Evolutionary conservation across 2,888 invertebrate genomes (phyloP).

Genomic region (Hanleya hanleyi): DNA sequence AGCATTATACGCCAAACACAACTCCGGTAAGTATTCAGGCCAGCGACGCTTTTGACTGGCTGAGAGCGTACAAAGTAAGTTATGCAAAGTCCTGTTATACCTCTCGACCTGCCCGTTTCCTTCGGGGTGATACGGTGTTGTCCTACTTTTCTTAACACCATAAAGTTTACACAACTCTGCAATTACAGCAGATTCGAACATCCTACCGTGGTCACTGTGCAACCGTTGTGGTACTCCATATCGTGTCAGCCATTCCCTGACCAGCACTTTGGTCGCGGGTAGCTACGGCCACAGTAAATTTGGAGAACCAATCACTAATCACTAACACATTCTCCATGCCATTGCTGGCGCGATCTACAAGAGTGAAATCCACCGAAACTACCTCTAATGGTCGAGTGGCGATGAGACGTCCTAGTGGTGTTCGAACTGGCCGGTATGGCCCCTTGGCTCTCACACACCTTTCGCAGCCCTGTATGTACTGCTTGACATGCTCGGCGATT

Average conservation of each 20-base stretch:
- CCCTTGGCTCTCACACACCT: background rate
- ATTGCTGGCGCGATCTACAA: background rate
- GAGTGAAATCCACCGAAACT: conserved; percentile 6
- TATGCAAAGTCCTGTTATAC: conserved; percentile 27
- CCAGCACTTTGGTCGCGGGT: conserved; percentile 26
- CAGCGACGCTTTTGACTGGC: conserved; percentile 19
- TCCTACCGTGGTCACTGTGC: conserved; percentile 27
- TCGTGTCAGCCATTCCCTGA: conserved; percentile 19
- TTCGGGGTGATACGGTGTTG: conserved; percentile 26
- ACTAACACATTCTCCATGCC: conserved; percentile 1
- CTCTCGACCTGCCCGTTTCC: conserved; percentile 27
- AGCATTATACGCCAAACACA: conserved; percentile 16
- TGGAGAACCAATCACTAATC: background rate
- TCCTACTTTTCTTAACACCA: conserved; percentile 14
- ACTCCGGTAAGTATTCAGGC: conserved; percentile 23
- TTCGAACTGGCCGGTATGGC: background rate
- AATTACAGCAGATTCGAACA: conserved; percentile 11
- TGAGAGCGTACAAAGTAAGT: conserved; percentile 19
- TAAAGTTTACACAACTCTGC: conserved; percentile 25
- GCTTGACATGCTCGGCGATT: background rate
- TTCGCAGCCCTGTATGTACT: background rate
- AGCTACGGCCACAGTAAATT: conserved; percentile 15
- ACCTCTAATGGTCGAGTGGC: conserved; percentile 11
- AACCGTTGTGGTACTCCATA: conserved; percentile 26
- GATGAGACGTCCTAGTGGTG: background rate